Base-by-base conservation (phyloP, 2,113 vertebrate species). In the Pungitius pungitius region DNA sequence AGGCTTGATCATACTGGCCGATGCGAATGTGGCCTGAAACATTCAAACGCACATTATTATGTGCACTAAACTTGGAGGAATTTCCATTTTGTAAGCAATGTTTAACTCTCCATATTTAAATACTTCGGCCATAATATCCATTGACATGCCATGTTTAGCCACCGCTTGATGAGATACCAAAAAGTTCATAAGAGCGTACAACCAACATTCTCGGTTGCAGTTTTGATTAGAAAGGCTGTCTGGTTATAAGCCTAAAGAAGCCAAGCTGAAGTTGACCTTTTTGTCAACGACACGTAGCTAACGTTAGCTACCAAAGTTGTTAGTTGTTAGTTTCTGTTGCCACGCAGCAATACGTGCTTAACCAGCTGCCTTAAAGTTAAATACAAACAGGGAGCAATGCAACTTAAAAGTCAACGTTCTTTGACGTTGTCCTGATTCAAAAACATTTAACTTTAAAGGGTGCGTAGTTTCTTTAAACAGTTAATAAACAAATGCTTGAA, bases 321-420 rank as follows among this genome's bases (percentile, higher is more conserved):
- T 77, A 74, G 39, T 56, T 45, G 57, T 60, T 77, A 26, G 55
- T 73, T 80, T 80, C 59, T 58, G 66, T 55, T 26, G 26, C 68
- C 69, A 47, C 60, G 61, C 15, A 69, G 63, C 27, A 8, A 10
- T 27, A 26, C n/a, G 37, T 49, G 9, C 24, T 54, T 54, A 54
- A 33, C 1, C 45, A 52, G 30, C 27, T n/a, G 17, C 33, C 4
- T 2, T 4, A 20, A 40, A 67, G 22, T 35, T 4, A 26, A 37
- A 10, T 33, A 8, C 9, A 3, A 17, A 18, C 1, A 30, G 0
- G 15, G 0, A 22, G n/a, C 27, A 2, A 7, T 18, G 71, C 11
- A 14, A 67, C 5, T n/a, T 9, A 6, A 26, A 2, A 24, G 6
- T 3, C 8, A 17, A 13, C 9, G 7, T 15, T 15, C 24, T 35